Percentiles rank a stretch among this genome's conserved stretches.
These are phyloP conservation scores for Pelvicachromis taeniatus DNA, from an alignment of 2,113 vertebrate genomes.

Conservation along the genomic window DNA sequence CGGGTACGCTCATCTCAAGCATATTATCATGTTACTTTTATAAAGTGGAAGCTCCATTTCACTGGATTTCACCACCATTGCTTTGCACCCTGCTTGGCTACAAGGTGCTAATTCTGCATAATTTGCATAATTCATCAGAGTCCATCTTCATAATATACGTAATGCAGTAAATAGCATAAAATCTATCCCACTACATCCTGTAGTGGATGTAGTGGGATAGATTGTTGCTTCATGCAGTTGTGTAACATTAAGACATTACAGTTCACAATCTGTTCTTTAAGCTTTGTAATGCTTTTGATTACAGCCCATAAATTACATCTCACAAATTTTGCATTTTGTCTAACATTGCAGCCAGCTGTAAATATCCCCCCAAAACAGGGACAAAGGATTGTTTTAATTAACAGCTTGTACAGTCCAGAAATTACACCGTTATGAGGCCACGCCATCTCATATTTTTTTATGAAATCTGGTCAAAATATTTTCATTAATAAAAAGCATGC, in stretches of 20 bases:
- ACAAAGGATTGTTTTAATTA: neutral
- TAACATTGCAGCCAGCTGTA: neutral
- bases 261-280: neutral
- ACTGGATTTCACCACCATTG: neutral
- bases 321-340: neutral
- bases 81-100: neutral
- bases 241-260: neutral
- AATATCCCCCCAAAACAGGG: neutral
- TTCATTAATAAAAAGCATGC: neutral
- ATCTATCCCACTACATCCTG: neutral
- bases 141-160: neutral
- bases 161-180: neutral
- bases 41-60: constrained; percentile 13
- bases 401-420: neutral
- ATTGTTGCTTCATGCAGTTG: neutral
- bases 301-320: neutral
- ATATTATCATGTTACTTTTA: constrained; percentile 35
- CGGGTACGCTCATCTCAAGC: constrained; percentile 5
- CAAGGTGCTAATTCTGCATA: constrained; percentile 11
- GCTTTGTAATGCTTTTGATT: neutral
- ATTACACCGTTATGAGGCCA: neutral
- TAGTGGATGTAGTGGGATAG: too few relatives aligned
- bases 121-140: neutral
- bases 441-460: neutral
- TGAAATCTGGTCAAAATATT: neutral